phyloP scores from a whole-genome alignment of 2,113 vertebrate genomes.

The Xenopus tropicalis region DNA sequence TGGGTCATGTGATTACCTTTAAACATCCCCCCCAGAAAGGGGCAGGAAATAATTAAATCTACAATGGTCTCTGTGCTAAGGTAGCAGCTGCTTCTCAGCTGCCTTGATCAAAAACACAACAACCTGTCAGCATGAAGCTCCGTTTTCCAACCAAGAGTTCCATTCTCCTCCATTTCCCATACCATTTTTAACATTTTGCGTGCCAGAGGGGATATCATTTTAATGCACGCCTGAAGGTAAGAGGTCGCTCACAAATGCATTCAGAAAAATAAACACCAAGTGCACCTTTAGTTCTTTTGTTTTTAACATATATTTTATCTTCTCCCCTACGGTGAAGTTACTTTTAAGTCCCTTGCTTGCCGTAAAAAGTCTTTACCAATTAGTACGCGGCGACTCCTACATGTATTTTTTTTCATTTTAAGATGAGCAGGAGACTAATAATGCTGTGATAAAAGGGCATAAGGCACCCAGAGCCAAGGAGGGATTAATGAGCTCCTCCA shows the following conservation, averaged over 20 bases:
- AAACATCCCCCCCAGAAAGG: constrained; percentile 30
- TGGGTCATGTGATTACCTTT: constrained; percentile 27
- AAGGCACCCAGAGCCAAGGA: constrained; percentile 75
- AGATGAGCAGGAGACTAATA: constrained; percentile 85
- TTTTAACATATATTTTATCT: constrained; percentile 64
- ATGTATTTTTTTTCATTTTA: constrained; percentile 63
- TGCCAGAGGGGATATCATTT: constrained; percentile 14
- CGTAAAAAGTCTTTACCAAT: constrained; percentile 82
- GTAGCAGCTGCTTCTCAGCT: constrained; percentile 44
- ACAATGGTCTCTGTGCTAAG: constrained; percentile 41
- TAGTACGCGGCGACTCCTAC: constrained; percentile 78
- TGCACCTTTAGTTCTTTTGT: constrained; percentile 54
- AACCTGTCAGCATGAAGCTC: constrained; percentile 43
- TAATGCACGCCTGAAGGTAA: constrained; percentile 12
- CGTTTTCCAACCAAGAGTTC: constrained; percentile 36
- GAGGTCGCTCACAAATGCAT: neutral
- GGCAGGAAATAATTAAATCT: constrained; percentile 44
- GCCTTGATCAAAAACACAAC: constrained; percentile 43
- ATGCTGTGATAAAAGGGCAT: constrained; percentile 83
- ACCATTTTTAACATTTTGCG: constrained; percentile 18
- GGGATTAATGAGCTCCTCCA: constrained; percentile 81
- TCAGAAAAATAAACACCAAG: neutral
- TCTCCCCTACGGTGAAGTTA: constrained; percentile 72
- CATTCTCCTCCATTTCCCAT: constrained; percentile 11
- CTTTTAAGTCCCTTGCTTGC: constrained; percentile 77